Base-by-base conservation (phyloP, 2,113 vertebrate species). In the Oncorhynchus nerka region DNA sequence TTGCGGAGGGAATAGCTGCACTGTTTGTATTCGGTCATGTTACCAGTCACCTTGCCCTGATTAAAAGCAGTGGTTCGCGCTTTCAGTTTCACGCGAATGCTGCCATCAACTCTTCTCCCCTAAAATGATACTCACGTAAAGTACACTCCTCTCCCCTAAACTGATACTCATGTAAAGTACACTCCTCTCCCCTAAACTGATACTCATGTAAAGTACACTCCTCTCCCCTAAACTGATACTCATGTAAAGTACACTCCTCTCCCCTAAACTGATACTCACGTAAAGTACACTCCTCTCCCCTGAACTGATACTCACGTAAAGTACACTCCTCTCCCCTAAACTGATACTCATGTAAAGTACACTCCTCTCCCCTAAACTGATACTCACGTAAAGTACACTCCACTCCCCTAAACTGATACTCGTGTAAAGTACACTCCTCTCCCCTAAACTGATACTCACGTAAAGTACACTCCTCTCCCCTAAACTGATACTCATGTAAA, bases 151-250 rank as follows among this genome's bases (percentile, higher is more conserved):
- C 95, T 95, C 20, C 49, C 34, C 34, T 8, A 39, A 39, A 39
- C 1, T 71, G 51, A 2, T 51, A 93, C 97, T 96, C 91, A 99
- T 97, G 93, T 16, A 85, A 85, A 0, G 93, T 83, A 85, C 97
- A 99, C 19, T 11, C 3, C 83, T 80, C 95, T 95, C 20, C 49
- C 34, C 34, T 8, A 39, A 39, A 39, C 1, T 71, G 51, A 2
- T 51, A 93, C 97, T 96, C 91, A 99, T 97, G 93, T 16, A 85
- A 85, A 0, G 93, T 83, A 85, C 97, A 99, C 19, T 11, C 3
- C 83, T 80, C 95, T 95, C 20, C 49, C 34, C 34, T 39, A 39
- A 39, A 8, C 1, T 71, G 51, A 2, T 51, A 94, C 97, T 96
- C 91, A 99, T 97, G 94, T 16, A 85, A 85, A 0, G 93, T 83